Percentiles rank a stretch among this genome's conserved stretches.
Evolutionary conservation across 2,113 vertebrate genomes (phyloP).

Genomic region (Nothocercus julius): DNA sequence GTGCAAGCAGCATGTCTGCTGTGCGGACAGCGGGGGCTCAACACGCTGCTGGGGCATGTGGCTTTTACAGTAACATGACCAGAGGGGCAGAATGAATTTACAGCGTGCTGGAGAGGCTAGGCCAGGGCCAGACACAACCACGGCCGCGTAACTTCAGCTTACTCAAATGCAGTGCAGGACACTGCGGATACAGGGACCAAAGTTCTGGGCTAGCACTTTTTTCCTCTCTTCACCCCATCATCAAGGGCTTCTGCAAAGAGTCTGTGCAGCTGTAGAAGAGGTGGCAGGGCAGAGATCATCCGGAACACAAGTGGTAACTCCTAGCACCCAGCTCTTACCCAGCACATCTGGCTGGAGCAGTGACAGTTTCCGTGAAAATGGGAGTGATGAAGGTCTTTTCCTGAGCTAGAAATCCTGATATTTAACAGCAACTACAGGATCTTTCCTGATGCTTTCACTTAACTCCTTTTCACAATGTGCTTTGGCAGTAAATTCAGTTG

Average conservation of each 20-base stretch:
- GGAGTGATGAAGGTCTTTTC: not conserved
- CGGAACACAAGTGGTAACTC: not conserved
- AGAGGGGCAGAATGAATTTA: too few species aligned
- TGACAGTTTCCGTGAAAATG: not conserved
- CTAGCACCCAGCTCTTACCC: fast-evolving
- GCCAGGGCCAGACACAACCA: not conserved
- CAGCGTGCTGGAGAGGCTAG: not conserved
- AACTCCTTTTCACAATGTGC: not conserved
- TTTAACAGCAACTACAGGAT: not conserved
- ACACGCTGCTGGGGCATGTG: fast-evolving
- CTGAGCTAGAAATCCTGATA: not conserved
- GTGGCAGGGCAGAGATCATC: not conserved
- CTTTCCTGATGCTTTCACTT: not conserved
- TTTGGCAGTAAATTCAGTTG: not conserved
- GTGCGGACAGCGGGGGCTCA: not conserved
- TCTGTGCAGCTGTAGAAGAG: fast-evolving
- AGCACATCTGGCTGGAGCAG: fast-evolving
- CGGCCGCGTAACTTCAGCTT: fast-evolving
- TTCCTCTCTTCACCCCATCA: not conserved
- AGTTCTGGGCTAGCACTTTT: not conserved
- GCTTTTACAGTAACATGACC: fast-evolving
- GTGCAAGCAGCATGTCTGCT: not conserved
- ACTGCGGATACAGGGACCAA: fast-evolving
- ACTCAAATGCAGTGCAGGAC: not conserved
- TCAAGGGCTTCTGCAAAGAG: not conserved